Base-by-base conservation (phyloP, 1,140 invertebrate species). In the Drosophila funebris region DNA sequence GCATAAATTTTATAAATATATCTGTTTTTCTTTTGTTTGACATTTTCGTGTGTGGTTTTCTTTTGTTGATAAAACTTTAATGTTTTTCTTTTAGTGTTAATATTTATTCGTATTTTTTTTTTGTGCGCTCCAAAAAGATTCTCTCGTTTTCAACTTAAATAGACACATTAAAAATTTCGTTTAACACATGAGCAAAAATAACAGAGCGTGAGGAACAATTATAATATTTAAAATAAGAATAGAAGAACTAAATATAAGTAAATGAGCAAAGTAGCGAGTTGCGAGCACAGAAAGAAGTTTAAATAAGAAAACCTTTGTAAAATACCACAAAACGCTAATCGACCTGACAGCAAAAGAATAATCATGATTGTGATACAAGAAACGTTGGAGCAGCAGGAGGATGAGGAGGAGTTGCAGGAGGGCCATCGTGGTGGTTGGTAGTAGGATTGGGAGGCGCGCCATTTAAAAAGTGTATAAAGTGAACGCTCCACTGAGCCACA, bases 121-220 rank as follows among this genome's bases (percentile, higher is more conserved):
- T 41, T 57, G 57, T 63, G 53, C 53, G 69, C 69, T 67, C 63
- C 37, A 67, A 72, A 72, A 31, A 44, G 22, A 27, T 66, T 57
- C 27, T 52, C 46, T 53, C 54, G 36, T 16, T 68, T 31, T 69
- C 8, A 66, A 71, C 68, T 71, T 52, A 66, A 64, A 71, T 63
- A 43, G 33, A 53, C 41, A 75, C 64, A 74, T 73, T 54, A 58
- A 36, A 52, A 63, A 54, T 58, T 61, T 70, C 41, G 43, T 73
- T 64, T 56, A 75, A 72, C 62, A 83, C 73, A 63, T 70, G 73
- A 79, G 72, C 71, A 76, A 50, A 73, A 75, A 60, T 62, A 77
- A 80, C 68, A 77, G 64, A 85, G 67, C 63, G 39, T 76, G 58
- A 83, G 79, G 76, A 83, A 84, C 81, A 76, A 84, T 62, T 76